Percentiles rank a stretch among this genome's conserved stretches.
Conservation (phyloP, 2,888 invertebrate genomes). For the Bedellia somnulentella region DNA sequence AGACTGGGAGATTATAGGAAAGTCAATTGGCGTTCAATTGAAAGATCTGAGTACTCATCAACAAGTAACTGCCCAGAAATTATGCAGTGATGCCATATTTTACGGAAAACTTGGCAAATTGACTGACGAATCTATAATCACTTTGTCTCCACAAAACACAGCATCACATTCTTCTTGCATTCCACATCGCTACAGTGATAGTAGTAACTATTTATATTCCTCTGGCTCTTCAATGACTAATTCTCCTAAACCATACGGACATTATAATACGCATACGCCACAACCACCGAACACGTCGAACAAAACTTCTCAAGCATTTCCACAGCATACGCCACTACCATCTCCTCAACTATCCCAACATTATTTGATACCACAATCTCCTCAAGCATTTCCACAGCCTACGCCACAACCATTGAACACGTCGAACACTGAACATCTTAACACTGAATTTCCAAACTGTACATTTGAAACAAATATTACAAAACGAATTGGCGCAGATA, state of each 20-base stretch:
- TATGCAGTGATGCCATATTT: not conserved
- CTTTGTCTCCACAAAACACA: conserved; percentile 5
- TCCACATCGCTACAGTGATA: not conserved
- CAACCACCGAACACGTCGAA: not conserved
- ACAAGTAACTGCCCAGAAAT: conserved; percentile 4
- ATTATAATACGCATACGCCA: not conserved
- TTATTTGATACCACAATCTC: conserved; percentile 2
- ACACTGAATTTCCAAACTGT: not conserved
- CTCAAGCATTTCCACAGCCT: conserved; percentile 6
- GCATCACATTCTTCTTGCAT: conserved; percentile 5
- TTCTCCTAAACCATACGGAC: conserved; percentile 1
- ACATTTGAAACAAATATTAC: not conserved
- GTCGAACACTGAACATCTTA: not conserved
- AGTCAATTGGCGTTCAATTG: conserved; percentile 8
- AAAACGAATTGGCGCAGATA: not conserved
- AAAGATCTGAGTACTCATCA: conserved; percentile 8
- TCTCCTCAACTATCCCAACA: not conserved
- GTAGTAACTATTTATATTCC: not conserved
- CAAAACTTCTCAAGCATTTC: not conserved
- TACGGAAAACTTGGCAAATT: not conserved
- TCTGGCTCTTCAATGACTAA: conserved; percentile 6
- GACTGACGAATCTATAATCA: conserved; percentile 4
- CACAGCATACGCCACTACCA: not conserved
- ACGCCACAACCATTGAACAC: conserved; percentile 2
- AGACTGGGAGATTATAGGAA: conserved; percentile 8